These are phyloP conservation scores for Rhynchonycteris naso DNA, from an alignment of 2,797 vertebrate genomes.

Conservation along the genomic window DNA sequence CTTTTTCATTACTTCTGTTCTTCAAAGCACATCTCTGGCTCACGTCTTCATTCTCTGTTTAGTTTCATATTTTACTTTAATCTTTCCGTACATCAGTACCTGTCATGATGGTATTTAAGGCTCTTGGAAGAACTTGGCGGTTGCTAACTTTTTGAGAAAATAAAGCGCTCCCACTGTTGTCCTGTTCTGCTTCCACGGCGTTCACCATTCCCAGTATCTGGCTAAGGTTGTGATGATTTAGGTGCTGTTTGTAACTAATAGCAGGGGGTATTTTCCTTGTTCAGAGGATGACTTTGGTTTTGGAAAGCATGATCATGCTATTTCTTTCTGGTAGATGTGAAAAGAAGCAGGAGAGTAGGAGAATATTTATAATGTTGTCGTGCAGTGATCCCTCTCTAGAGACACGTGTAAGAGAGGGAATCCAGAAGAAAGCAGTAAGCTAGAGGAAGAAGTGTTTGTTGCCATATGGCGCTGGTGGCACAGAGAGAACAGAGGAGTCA, in stretches of 20 bases:
- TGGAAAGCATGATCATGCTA: background rate
- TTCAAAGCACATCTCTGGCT: slow-evolving; percentile 34
- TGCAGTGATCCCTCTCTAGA: background rate
- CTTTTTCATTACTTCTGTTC: background rate
- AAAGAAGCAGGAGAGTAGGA: slow-evolving; percentile 36
- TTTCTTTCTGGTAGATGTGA: background rate
- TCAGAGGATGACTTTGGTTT: background rate
- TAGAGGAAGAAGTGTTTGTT: background rate
- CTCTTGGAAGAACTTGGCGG: slow-evolving; percentile 49
- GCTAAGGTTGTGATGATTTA: background rate
- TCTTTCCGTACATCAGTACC: slow-evolving; percentile 53
- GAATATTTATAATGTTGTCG: background rate
- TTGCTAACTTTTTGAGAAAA: slow-evolving; percentile 57
- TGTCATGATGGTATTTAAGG: slow-evolving; percentile 57
- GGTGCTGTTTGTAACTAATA: background rate
- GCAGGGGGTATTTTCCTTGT: background rate
- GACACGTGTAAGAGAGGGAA: background rate
- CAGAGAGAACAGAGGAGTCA: background rate
- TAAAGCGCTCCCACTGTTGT: background rate
- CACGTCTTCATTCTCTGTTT: slow-evolving; percentile 58
- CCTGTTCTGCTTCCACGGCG: background rate
- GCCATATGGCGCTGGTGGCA: rapidly evolving
- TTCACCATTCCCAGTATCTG: slow-evolving; percentile 4
- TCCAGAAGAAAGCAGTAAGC: background rate
- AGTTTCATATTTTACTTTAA: slow-evolving; percentile 63